phyloP scores from a whole-genome alignment of 2,888 invertebrate genomes.

The Rhynchonema sp. region DNA sequence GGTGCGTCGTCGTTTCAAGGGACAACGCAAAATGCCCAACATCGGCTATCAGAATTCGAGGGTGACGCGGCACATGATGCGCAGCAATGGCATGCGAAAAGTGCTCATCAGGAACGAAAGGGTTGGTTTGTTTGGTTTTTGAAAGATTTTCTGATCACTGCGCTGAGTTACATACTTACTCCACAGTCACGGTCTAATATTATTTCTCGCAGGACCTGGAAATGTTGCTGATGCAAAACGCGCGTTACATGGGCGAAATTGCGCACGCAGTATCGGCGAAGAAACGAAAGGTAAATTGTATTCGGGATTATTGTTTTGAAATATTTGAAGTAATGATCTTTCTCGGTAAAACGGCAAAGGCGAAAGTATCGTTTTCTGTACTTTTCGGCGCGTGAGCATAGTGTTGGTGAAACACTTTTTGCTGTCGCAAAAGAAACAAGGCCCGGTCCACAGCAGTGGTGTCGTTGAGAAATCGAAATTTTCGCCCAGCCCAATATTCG shows the following conservation, averaged over 20 bases:
- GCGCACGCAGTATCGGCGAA: constrained; percentile 93
- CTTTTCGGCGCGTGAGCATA: too few relatives aligned
- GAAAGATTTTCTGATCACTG: too few relatives aligned
- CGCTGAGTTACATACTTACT: too few relatives aligned
- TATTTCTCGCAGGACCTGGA: constrained; percentile 55
- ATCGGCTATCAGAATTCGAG: constrained; percentile 95
- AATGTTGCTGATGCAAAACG: constrained; percentile 94
- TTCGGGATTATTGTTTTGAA: too few relatives aligned
- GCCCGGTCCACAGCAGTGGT: too few relatives aligned
- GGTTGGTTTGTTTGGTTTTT: not conserved
- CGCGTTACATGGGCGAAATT: constrained; percentile 89
- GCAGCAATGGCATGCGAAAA: constrained; percentile 90
- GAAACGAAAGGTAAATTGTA: constrained; percentile 79
- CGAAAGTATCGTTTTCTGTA: too few relatives aligned
- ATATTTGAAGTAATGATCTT: too few relatives aligned
- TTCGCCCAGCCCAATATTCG: too few relatives aligned
- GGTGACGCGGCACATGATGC: constrained; percentile 77
- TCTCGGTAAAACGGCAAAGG: too few relatives aligned
- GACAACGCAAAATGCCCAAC: constrained; percentile 93
- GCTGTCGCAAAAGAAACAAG: too few relatives aligned
- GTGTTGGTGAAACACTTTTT: too few relatives aligned
- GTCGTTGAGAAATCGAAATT: too few relatives aligned
- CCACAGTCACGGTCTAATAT: not conserved
- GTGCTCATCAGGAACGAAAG: constrained; percentile 67
- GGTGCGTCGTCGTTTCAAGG: constrained; percentile 95